Conservation (phyloP, 2,797 vertebrate species). For the Podarcis lilfordi region DNA sequence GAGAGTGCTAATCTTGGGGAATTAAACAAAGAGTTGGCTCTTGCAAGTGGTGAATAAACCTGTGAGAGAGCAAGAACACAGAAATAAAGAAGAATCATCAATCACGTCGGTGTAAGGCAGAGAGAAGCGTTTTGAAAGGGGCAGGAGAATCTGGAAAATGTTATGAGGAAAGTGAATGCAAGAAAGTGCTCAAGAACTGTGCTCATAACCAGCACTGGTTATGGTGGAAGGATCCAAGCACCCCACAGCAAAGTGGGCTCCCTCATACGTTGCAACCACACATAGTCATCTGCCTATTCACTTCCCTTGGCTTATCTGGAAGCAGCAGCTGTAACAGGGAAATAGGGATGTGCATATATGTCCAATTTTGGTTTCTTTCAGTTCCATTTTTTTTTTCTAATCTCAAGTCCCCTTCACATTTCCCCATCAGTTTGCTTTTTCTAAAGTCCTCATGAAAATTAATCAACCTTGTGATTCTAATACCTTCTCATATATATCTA, state of each 20-base stretch:
- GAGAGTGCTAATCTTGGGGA: conserved; percentile 38
- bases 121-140: conserved; percentile 33
- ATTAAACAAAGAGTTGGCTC: conserved; percentile 1
- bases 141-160: conserved; percentile 19
- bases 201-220: neutral
- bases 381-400: too few species aligned
- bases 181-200: neutral
- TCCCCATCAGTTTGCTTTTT: too few species aligned
- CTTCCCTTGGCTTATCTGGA: neutral
- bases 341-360: too few species aligned
- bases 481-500: too few species aligned
- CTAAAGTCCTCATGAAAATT: too few species aligned
- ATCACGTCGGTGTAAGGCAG: neutral
- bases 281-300: neutral
- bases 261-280: neutral
- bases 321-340: neutral
- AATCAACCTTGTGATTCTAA: too few species aligned
- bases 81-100: conserved; percentile 30
- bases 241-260: neutral
- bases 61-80: conserved; percentile 13
- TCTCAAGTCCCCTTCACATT: too few species aligned
- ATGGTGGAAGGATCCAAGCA: too few species aligned
- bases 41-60: conserved; percentile 19
- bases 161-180: neutral
- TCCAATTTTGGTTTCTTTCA: too few species aligned